phyloP scores from a whole-genome alignment of 2,113 vertebrate species.

The Natator depressus region DNA sequence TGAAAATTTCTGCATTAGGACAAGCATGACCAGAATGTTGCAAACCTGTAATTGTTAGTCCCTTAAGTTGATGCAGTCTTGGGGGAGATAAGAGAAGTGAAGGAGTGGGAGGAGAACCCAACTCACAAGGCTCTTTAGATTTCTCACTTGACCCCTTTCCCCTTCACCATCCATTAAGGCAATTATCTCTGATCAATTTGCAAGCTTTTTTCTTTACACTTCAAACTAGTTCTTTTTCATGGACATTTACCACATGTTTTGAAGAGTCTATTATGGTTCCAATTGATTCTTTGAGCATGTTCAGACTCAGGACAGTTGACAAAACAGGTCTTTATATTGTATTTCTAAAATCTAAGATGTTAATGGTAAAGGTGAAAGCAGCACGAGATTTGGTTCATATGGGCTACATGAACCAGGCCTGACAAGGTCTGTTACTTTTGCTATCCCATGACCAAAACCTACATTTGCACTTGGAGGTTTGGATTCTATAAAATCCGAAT shows the following conservation, averaged over 20 bases:
- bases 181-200: neutral
- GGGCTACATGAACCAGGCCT: neutral
- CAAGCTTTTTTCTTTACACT: neutral
- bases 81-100: neutral
- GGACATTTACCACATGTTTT: neutral
- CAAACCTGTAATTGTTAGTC: neutral
- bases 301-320: neutral
- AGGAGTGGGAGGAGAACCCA: rapidly evolving
- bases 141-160: conserved; percentile 6
- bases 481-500: neutral
- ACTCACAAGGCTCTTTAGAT: neutral
- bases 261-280: neutral
- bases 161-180: neutral
- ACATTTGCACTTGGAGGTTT: neutral
- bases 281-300: neutral
- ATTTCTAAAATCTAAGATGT: neutral
- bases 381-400: neutral
- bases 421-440: neutral
- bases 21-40: neutral
- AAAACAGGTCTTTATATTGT: neutral
- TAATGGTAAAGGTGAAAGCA: neutral
- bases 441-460: rapidly evolving
- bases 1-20: neutral
- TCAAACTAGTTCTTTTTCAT: conserved; percentile 11
- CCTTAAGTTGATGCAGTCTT: neutral